A percentile compares a stretch with the other conserved stretches of the same genome.
phyloP scores from a whole-genome alignment of 2,113 vertebrate genomes.

The Danio rerio region DNA sequence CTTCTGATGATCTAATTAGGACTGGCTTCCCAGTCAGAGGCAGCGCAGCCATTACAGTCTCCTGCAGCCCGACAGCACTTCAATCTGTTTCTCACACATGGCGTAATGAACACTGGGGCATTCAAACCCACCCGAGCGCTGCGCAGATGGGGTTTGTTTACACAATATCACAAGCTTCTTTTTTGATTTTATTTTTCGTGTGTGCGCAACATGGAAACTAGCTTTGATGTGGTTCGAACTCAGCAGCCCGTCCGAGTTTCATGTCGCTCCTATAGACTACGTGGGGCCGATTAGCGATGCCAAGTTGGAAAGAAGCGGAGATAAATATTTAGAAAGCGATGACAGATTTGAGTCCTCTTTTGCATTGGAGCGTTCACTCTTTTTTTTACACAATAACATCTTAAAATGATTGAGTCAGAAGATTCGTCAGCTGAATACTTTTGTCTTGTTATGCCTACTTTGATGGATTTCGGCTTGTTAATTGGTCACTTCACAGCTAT shows the following conservation, averaged over 20 bases:
- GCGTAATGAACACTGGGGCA: slow-evolving; percentile 45
- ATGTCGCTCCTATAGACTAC: background rate
- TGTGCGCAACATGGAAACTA: background rate
- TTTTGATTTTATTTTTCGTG: slow-evolving; percentile 8
- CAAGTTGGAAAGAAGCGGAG: background rate
- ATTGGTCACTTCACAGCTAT: too few relatives aligned
- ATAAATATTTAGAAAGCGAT: slow-evolving; percentile 40
- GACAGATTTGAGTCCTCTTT: slow-evolving; percentile 32
- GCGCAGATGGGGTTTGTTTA: slow-evolving; percentile 59
- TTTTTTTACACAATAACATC: slow-evolving; percentile 12
- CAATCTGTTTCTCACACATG: slow-evolving; percentile 63
- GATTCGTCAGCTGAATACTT: too few relatives aligned
- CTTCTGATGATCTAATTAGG: slow-evolving; percentile 60
- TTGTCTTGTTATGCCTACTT: too few relatives aligned
- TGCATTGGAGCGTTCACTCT: slow-evolving; percentile 3
- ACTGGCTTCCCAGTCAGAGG: slow-evolving; percentile 48
- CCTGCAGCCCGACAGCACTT: slow-evolving; percentile 39
- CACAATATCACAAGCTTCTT: slow-evolving; percentile 26
- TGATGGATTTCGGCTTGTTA: too few relatives aligned
- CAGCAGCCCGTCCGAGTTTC: background rate
- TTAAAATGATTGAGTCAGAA: slow-evolving; percentile 1
- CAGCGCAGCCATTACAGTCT: slow-evolving; percentile 47
- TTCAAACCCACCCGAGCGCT: slow-evolving; percentile 41
- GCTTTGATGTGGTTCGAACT: background rate
- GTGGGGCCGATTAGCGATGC: background rate